Evolutionary conservation across 2,888 invertebrate genomes (phyloP).

Genomic region (Drosophila anceps): DNA sequence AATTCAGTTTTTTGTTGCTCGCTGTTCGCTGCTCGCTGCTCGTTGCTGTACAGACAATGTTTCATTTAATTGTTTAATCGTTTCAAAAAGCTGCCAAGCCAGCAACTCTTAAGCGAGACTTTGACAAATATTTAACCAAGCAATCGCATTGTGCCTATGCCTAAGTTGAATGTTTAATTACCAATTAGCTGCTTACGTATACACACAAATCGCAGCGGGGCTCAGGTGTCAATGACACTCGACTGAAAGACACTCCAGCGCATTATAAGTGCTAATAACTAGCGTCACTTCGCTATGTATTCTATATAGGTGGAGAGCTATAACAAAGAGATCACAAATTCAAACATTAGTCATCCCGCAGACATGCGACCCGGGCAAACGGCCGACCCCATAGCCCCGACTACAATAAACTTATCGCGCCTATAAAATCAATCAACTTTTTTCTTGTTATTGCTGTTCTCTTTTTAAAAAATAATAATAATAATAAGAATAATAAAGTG

Average conservation of each 20-base stretch:
- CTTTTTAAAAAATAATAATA: slow-evolving; percentile 30
- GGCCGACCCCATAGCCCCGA: slow-evolving; percentile 38
- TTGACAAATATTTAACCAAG: slow-evolving; percentile 14
- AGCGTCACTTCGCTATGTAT: slow-evolving; percentile 42
- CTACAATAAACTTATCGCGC: slow-evolving; percentile 73
- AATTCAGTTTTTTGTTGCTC: slow-evolving; percentile 41
- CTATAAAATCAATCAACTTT: slow-evolving; percentile 77
- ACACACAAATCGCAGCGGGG: not conserved
- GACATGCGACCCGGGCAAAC: slow-evolving; percentile 29
- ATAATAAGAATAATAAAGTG: slow-evolving; percentile 63
- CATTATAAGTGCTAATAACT: slow-evolving; percentile 66
- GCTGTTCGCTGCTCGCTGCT: not conserved
- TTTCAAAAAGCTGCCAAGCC: slow-evolving; percentile 8
- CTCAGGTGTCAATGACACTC: slow-evolving; percentile 55
- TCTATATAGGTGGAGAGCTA: slow-evolving; percentile 2
- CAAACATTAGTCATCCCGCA: slow-evolving; percentile 69
- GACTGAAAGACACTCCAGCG: slow-evolving; percentile 43
- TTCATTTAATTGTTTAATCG: slow-evolving; percentile 32
- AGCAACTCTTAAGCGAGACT: not conserved
- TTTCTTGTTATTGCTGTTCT: slow-evolving; percentile 21
- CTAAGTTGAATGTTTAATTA: slow-evolving; percentile 21
- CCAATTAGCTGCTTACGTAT: slow-evolving; percentile 16
- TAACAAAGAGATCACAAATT: slow-evolving; percentile 67
- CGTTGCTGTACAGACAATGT: slow-evolving; percentile 36
- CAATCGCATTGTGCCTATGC: not conserved